phyloP scores from a whole-genome alignment of 2,888 invertebrate species.

The Chrysolina oricalcia region DNA sequence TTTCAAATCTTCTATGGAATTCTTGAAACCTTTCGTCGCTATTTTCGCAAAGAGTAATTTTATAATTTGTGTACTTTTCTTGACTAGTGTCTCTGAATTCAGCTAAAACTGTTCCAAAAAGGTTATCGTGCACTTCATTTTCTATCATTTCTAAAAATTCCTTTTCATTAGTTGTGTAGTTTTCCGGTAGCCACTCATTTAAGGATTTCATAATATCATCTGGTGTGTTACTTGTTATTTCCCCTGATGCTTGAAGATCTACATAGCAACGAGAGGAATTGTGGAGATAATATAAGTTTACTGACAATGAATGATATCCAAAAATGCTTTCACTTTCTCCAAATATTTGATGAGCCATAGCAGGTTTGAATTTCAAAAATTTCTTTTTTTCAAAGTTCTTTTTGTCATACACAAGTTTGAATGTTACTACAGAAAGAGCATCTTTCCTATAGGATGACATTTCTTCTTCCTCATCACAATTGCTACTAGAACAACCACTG shows the following conservation, averaged over 20 bases:
- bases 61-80: conserved; percentile 74
- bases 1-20: conserved; percentile 90
- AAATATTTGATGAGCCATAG: conserved; percentile 95
- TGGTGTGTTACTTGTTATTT: conserved; percentile 73
- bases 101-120: conserved; percentile 62
- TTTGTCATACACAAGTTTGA: conserved; percentile 57
- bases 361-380: conserved; percentile 78
- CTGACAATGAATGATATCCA: conserved; percentile 89
- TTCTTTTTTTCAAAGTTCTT: conserved; percentile 50
- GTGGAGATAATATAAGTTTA: conserved; percentile 61
- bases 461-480: conserved; percentile 52
- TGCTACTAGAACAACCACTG: conserved; percentile 36
- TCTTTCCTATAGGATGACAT: conserved; percentile 58
- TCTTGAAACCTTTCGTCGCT: conserved; percentile 82
- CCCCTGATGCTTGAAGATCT: conserved; percentile 80
- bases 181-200: conserved; percentile 65
- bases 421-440: conserved; percentile 58
- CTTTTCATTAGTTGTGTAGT: conserved; percentile 57
- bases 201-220: conserved; percentile 63
- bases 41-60: conserved; percentile 86
- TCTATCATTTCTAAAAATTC: conserved; percentile 58
- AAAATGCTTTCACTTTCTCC: conserved; percentile 93
- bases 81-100: conserved; percentile 57
- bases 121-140: conserved; percentile 61
- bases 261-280: conserved; percentile 78